These are phyloP conservation scores for Natator depressus DNA, from an alignment of 2,113 vertebrate species.

Conservation along the genomic window DNA sequence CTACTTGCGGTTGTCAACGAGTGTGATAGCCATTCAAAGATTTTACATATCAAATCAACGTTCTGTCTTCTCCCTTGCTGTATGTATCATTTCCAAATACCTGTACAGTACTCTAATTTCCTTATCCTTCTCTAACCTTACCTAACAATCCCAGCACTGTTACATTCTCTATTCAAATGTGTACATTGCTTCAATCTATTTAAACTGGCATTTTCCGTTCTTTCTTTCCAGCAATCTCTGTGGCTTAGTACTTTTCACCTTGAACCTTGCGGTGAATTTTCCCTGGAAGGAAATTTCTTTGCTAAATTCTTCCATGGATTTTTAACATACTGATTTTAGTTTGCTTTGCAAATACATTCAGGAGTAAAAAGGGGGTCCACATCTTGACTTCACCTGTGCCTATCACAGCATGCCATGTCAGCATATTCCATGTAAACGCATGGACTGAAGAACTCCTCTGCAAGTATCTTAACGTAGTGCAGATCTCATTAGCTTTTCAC, in stretches of 20 bases:
- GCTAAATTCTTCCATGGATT: background rate
- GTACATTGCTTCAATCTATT: too few relatives aligned
- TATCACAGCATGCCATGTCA: background rate
- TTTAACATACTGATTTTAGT: background rate
- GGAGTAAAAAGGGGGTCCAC: background rate
- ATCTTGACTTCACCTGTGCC: background rate
- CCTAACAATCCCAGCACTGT: background rate
- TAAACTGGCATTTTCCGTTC: background rate
- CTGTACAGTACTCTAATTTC: too few relatives aligned
- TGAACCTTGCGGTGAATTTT: background rate
- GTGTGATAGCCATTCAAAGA: background rate
- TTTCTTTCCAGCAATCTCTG: background rate
- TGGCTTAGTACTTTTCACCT: background rate
- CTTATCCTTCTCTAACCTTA: background rate
- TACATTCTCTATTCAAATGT: background rate
- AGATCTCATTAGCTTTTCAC: background rate
- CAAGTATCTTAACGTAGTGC: background rate
- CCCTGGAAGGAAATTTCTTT: background rate
- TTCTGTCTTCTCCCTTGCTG: background rate
- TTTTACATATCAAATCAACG: background rate
- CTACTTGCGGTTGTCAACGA: background rate
- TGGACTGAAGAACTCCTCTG: background rate
- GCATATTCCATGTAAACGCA: background rate
- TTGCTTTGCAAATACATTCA: background rate
- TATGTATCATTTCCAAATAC: background rate